A percentile compares a stretch with the other conserved stretches of the same genome.
These are phyloP conservation scores for Dilophus febrilis DNA, from an alignment of 2,888 invertebrate genomes.

Conservation along the genomic window DNA sequence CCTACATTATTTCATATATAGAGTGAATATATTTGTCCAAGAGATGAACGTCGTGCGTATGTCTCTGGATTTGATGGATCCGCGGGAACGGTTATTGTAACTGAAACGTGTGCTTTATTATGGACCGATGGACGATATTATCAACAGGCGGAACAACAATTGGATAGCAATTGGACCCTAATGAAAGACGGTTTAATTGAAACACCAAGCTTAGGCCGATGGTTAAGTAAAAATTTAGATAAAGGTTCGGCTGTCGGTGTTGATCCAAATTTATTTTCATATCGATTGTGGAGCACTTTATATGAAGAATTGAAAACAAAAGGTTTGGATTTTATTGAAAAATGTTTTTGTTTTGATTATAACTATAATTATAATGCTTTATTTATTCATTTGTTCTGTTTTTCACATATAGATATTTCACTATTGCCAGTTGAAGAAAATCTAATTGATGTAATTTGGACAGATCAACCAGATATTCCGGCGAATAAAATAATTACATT, in stretches of 20 bases:
- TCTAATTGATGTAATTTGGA: constrained; percentile 51
- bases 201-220: constrained; percentile 48
- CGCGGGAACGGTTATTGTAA: constrained; percentile 69
- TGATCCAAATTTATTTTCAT: constrained; percentile 53
- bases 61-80: constrained; percentile 84
- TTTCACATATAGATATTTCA: constrained; percentile 13
- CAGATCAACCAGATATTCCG: constrained; percentile 31
- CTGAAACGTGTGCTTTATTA: constrained; percentile 47
- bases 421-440: constrained; percentile 45
- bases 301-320: constrained; percentile 36
- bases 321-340: constrained; percentile 9
- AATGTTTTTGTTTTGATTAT: no score
- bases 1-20: no score
- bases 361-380: no score
- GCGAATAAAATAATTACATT: background rate
- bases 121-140: constrained; percentile 95
- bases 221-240: constrained; percentile 49
- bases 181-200: constrained; percentile 56
- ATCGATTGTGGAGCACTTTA: constrained; percentile 40
- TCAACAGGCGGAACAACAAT: constrained; percentile 64
- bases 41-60: constrained; percentile 65
- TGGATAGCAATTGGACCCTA: constrained; percentile 68
- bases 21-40: constrained; percentile 74
- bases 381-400: no score
- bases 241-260: constrained; percentile 54